Base-by-base conservation (phyloP, 2,797 vertebrate species). In the Acropternis orthonyx region DNA sequence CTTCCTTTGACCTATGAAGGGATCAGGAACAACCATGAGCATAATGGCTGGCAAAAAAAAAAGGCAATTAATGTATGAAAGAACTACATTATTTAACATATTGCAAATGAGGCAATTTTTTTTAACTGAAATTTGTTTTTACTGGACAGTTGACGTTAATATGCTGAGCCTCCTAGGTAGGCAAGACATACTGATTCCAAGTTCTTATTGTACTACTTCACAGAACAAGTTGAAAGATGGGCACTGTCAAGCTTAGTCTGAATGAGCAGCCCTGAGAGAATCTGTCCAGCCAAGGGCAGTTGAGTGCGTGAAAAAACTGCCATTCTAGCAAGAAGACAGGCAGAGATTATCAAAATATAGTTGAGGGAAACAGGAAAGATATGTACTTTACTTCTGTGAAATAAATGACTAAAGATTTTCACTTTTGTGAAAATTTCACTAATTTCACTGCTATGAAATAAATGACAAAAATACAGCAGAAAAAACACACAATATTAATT, bases 1-100 rank as follows among this genome's bases (percentile, higher is more conserved):
- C 99, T 95, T 99, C 99, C 85, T 99, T 99, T 39, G 99, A 99
- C 41, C 99, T 99, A 69, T 2, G 26, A n/a, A 89, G 55, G 81
- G 43, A 92, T 34, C 54, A 72, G 66, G 28, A 92, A 92, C 63
- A 92, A 67, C 20, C 48, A 23, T 82, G 11, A 96, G 48, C 30
- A 21, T 8, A 82, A 83, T 2, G 39, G 54, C 52, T 82, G 34
- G 26, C 54, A 80, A 34, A 67, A 66, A 85, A 85, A 85, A 44
- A 39, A 26, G 18, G 36, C 14, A 62, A 46, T 21, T 19, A 24
- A 39, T 10, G 5, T 23, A 37, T 19, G 26, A 76, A 87, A 79
- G 11, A 74, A 65, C 13, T 16, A 4, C 32, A 46, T n/a, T 52
- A 63, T 46, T 95, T 67, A 61, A 82, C 6, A 11, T 7, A 66